phyloP scores from a whole-genome alignment of 1,140 invertebrate genomes.

The Drosophila asahinai region DNA sequence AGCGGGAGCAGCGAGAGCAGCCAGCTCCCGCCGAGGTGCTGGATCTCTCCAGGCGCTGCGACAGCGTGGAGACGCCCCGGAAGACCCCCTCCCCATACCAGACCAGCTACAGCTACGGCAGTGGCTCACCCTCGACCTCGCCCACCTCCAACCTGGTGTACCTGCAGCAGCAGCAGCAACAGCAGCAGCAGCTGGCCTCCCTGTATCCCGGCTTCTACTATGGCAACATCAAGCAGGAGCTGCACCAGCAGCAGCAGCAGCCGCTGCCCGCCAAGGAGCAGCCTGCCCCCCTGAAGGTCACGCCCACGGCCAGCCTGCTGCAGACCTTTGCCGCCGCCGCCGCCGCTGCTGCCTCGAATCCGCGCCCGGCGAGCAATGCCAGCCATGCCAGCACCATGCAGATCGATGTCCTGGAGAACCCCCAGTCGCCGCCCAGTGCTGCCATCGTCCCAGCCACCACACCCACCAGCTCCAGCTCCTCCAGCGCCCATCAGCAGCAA shows the following conservation, averaged over 20 bases:
- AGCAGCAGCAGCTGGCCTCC: conserved; percentile 59
- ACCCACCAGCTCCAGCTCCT: conserved; percentile 57
- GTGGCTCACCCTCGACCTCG: conserved; percentile 67
- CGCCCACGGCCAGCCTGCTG: conserved; percentile 62
- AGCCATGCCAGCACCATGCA: conserved; percentile 77
- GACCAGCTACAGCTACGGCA: conserved; percentile 71
- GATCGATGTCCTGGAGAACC: conserved; percentile 71
- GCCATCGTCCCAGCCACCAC: conserved; percentile 35
- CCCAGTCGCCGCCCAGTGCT: conserved; percentile 44
- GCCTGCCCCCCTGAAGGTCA: conserved; percentile 24
- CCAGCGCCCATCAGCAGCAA: conserved; percentile 13
- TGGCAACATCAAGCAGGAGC: conserved; percentile 69
- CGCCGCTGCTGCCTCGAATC: conserved; percentile 54
- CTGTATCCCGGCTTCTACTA: conserved; percentile 77
- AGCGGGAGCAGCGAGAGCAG: conserved; percentile 27
- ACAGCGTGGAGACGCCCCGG: conserved; percentile 77
- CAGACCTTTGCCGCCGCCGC: conserved; percentile 73
- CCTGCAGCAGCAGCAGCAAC: conserved; percentile 64
- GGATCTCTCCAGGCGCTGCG: conserved; percentile 83
- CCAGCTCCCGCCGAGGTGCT: conserved; percentile 62
- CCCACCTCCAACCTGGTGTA: conserved; percentile 72
- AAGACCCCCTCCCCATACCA: conserved; percentile 83
- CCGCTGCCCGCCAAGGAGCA: conserved; percentile 10
- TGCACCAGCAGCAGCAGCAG: conserved; percentile 5
- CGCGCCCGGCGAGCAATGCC: conserved; percentile 65